These are phyloP conservation scores for Hemiprocne comata DNA, from an alignment of 2,113 vertebrate species.

Conservation along the genomic window DNA sequence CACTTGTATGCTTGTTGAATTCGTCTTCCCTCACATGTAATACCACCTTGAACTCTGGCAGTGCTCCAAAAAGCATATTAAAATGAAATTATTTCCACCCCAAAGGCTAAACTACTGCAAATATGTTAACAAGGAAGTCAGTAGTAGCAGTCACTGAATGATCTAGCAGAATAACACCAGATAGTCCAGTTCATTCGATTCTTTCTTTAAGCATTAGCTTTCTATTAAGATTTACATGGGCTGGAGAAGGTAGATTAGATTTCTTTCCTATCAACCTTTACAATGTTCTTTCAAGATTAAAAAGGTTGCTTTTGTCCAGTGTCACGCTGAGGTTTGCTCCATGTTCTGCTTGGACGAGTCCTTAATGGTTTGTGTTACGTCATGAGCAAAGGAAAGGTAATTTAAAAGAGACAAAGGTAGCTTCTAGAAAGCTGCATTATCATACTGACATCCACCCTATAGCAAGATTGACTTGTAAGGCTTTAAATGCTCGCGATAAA, in stretches of 20 bases:
- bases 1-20: neutral
- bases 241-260: neutral
- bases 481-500: constrained; percentile 22
- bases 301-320: neutral
- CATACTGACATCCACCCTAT: neutral
- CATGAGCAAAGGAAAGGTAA: neutral
- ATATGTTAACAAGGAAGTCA: neutral
- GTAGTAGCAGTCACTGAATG: neutral
- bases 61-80: neutral
- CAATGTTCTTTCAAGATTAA: neutral
- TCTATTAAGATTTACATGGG: neutral
- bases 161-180: neutral
- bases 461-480: neutral
- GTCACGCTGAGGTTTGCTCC: neutral
- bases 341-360: neutral
- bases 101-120: neutral
- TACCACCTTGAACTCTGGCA: neutral
- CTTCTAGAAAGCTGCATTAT: neutral
- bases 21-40: neutral
- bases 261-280: neutral
- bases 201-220: neutral
- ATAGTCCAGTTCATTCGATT: neutral
- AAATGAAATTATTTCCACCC: neutral
- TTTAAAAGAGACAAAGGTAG: neutral
- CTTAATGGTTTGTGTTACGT: neutral